Evolutionary conservation across 2,888 invertebrate genomes (phyloP).

Genomic region (Ophraella communa): DNA sequence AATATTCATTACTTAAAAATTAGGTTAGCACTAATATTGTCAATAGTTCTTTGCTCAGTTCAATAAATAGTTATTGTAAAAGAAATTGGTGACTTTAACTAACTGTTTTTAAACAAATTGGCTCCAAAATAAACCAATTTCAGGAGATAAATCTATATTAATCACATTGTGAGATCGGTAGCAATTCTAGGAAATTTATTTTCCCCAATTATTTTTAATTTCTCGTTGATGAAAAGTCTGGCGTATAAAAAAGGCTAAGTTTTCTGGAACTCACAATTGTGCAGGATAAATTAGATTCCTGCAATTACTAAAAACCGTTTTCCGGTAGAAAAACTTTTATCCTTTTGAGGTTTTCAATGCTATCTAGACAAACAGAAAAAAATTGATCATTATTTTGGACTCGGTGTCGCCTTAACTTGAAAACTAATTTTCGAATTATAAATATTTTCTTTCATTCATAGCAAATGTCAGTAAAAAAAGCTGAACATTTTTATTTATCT

Average conservation of each 20-base stretch:
- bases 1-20: too few relatives aligned
- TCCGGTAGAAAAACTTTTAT: constrained; percentile 20
- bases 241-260: constrained; percentile 15
- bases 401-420: background rate
- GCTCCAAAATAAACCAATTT: background rate
- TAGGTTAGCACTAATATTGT: too few relatives aligned
- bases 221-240: constrained; percentile 13
- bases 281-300: constrained; percentile 26
- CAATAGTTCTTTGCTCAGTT: too few relatives aligned
- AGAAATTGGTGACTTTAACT: too few relatives aligned
- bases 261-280: constrained; percentile 20
- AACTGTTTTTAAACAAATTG: too few relatives aligned
- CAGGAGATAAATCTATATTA: background rate
- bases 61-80: too few relatives aligned
- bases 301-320: constrained; percentile 23
- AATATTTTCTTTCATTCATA: background rate
- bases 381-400: constrained; percentile 18
- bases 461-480: too few relatives aligned
- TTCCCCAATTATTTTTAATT: constrained; percentile 11
- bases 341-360: constrained; percentile 3
- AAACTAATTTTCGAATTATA: constrained; percentile 6
- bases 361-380: constrained; percentile 3
- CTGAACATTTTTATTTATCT: too few relatives aligned
- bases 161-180: background rate
- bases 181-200: background rate